Conservation (phyloP, 2,888 invertebrate species). For the Nemotelus pantherinus region DNA sequence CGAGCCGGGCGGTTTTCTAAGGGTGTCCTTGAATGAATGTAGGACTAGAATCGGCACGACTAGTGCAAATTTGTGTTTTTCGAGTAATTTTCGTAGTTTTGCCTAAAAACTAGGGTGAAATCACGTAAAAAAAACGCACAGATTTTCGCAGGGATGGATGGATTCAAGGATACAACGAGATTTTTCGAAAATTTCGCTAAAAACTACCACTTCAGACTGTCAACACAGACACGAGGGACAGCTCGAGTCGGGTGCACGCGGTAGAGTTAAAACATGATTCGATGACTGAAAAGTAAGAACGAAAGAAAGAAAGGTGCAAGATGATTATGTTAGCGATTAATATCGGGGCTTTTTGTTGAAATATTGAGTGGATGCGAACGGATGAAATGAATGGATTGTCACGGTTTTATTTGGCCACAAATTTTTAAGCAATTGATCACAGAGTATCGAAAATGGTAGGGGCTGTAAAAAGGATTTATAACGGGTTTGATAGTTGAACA, state of each 20-base stretch:
- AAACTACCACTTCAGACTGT: constrained; percentile 54
- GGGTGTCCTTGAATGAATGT: constrained; percentile 5
- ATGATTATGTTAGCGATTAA: constrained; percentile 44
- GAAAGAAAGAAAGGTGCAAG: constrained; percentile 14
- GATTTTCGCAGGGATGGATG: not conserved
- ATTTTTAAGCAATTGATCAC: constrained; percentile 47
- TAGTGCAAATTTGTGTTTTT: not conserved
- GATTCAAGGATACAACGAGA: not conserved
- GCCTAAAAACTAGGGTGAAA: constrained; percentile 24
- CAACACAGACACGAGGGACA: constrained; percentile 49
- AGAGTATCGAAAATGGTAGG: not conserved
- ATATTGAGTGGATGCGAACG: constrained; percentile 41
- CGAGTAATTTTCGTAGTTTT: constrained; percentile 11
- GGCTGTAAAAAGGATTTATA: constrained; percentile 24
- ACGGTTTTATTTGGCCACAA: constrained; percentile 50
- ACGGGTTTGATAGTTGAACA: constrained; percentile 19
- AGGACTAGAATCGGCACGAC: not conserved
- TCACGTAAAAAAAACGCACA: not conserved
- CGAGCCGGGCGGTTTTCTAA: constrained; percentile 29
- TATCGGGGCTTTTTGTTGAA: constrained; percentile 40
- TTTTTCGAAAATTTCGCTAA: constrained; percentile 35
- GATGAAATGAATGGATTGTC: constrained; percentile 43
- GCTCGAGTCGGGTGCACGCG: constrained; percentile 15
- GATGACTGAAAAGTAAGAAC: not conserved
- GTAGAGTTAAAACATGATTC: constrained; percentile 30